Conservation (phyloP, 2,113 vertebrate species). For the Solenodon paradoxus region DNA sequence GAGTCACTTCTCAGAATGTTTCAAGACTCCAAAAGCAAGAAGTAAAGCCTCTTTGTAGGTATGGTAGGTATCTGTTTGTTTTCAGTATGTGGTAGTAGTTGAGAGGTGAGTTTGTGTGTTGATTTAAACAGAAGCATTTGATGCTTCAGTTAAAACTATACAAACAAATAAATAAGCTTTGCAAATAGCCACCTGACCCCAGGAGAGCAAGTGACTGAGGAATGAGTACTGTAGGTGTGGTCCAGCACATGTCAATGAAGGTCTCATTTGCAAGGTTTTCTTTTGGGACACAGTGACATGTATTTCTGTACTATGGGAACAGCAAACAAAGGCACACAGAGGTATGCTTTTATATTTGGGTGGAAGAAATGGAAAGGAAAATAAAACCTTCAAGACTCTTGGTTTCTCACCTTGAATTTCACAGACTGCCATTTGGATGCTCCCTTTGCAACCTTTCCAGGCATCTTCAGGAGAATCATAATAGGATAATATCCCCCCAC, state of each 20-base stretch:
- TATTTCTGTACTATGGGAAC: not conserved
- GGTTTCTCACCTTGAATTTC: constrained; percentile 94
- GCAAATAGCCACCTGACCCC: not conserved
- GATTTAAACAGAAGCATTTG: not conserved
- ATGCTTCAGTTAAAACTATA: not conserved
- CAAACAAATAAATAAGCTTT: too few relatives aligned
- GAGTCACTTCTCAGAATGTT: not conserved
- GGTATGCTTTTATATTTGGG: not conserved
- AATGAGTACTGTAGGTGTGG: not conserved
- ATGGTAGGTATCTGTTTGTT: not conserved
- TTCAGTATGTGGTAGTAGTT: not conserved
- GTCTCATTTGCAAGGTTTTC: not conserved
- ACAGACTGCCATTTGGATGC: constrained; percentile 98
- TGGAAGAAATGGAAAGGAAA: constrained; percentile 1
- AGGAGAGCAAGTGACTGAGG: not conserved
- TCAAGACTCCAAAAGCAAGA: not conserved
- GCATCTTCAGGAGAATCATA: constrained; percentile 98
- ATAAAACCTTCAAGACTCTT: not conserved
- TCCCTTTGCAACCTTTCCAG: constrained; percentile 99
- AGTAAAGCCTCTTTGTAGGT: not conserved
- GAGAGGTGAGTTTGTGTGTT: not conserved
- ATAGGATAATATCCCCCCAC: constrained; percentile 95
- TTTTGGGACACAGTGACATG: not conserved
- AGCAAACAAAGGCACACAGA: not conserved
- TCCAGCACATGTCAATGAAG: not conserved